Evolutionary conservation across 2,797 vertebrate genomes (phyloP).

Genomic region (Falco concolor): DNA sequence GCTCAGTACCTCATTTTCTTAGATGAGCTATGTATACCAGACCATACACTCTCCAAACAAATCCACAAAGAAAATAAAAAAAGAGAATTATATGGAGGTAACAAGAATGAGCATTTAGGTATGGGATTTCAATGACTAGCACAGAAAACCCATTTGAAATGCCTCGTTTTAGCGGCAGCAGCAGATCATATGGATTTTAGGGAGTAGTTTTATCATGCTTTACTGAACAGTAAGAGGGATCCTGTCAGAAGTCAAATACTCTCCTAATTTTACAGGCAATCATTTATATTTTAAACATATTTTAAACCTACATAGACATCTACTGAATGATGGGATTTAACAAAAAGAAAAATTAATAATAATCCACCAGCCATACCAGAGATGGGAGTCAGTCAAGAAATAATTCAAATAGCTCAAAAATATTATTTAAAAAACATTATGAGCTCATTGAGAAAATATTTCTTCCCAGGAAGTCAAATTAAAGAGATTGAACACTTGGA

Average conservation of each 20-base stretch:
- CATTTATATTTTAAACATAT: neutral
- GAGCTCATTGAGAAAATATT: slow-evolving; percentile 14
- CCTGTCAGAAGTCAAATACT: neutral
- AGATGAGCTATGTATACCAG: neutral
- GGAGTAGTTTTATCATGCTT: neutral
- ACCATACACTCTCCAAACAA: neutral
- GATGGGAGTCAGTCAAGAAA: neutral
- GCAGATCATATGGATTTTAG: neutral
- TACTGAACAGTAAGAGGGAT: neutral
- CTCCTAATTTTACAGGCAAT: neutral
- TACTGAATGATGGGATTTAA: neutral
- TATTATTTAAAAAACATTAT: neutral
- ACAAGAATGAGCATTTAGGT: neutral
- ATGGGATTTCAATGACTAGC: neutral
- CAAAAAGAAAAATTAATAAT: neutral
- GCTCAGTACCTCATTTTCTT: neutral
- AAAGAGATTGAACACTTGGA: neutral
- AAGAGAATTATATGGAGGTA: neutral
- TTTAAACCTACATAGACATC: neutral
- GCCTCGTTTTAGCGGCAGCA: neutral
- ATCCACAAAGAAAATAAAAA: neutral
- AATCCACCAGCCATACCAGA: neutral
- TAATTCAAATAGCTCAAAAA: neutral
- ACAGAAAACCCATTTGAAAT: neutral
- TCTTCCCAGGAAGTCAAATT: neutral